A percentile compares a stretch with the other conserved stretches of the same genome.
These are phyloP conservation scores for Atrichornis clamosus DNA, from an alignment of 2,113 vertebrate genomes.

Conservation along the genomic window DNA sequence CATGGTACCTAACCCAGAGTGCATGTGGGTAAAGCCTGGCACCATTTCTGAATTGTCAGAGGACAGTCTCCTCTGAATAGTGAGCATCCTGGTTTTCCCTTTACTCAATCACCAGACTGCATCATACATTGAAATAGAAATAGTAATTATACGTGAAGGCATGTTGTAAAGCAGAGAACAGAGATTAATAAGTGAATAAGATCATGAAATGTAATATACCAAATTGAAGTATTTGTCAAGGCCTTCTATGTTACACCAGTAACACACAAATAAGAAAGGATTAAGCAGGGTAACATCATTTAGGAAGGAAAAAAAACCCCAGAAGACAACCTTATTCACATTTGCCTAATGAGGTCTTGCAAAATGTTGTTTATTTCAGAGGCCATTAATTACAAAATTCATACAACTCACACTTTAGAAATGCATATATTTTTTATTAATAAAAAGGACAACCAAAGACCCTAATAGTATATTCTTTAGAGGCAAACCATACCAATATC, in stretches of 20 bases:
- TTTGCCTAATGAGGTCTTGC: not conserved
- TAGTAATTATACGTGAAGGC: not conserved
- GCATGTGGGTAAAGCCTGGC: not conserved
- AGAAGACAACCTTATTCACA: not conserved
- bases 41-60: not conserved
- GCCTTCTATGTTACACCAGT: not conserved
- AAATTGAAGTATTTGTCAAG: not conserved
- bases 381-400: not conserved
- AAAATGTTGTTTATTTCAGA: not conserved
- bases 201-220: not conserved
- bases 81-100: not conserved
- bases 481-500: not conserved
- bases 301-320: not conserved
- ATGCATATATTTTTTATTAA: not conserved
- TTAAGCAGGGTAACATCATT: not conserved
- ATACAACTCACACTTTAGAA: not conserved
- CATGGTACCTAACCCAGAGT: not conserved
- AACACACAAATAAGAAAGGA: not conserved
- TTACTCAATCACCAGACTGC: not conserved
- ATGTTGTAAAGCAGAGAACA: not conserved
- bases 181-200: not conserved
- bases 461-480: not conserved
- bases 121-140: not conserved
- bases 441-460: not conserved
- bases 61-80: not conserved